phyloP scores from a whole-genome alignment of 2,797 vertebrate species.

The Parauchenoglanis ngamensis region DNA sequence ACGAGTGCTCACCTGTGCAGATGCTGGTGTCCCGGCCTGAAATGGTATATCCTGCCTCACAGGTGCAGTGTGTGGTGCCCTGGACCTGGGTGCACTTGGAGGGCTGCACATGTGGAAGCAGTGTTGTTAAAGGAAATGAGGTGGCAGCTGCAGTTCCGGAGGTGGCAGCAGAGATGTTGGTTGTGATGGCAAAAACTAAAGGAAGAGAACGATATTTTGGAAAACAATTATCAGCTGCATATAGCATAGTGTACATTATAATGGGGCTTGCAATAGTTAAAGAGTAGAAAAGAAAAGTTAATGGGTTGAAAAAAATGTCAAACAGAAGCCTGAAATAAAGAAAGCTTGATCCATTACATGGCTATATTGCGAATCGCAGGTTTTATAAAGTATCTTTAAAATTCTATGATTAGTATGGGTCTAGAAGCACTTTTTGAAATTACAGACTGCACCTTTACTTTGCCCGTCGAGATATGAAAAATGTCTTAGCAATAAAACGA shows the following conservation, averaged over 20 bases:
- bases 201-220: not conserved
- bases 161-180: slow-evolving; percentile 68
- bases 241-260: not conserved
- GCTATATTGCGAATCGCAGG: not conserved
- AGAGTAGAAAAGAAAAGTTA: not conserved
- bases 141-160: slow-evolving; percentile 60
- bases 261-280: too few relatives aligned
- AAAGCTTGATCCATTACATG: not conserved
- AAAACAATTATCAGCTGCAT: not conserved
- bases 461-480: not conserved
- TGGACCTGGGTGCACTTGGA: slow-evolving; percentile 73
- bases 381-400: not conserved
- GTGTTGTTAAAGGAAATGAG: slow-evolving; percentile 65
- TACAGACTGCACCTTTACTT: not conserved
- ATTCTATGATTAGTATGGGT: not conserved
- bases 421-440: not conserved
- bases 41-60: slow-evolving; percentile 78
- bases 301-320: not conserved
- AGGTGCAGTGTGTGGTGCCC: slow-evolving; percentile 80
- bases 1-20: slow-evolving; percentile 70
- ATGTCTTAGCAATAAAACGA: not conserved
- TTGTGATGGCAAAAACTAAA: slow-evolving; percentile 73
- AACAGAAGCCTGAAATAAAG: not conserved
- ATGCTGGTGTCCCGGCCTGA: slow-evolving; percentile 72
- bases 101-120: slow-evolving; percentile 66